A percentile compares a stretch with the other conserved stretches of the same genome.
Conservation (phyloP, 2,113 vertebrate species). For the Percopsis transmontana region DNA sequence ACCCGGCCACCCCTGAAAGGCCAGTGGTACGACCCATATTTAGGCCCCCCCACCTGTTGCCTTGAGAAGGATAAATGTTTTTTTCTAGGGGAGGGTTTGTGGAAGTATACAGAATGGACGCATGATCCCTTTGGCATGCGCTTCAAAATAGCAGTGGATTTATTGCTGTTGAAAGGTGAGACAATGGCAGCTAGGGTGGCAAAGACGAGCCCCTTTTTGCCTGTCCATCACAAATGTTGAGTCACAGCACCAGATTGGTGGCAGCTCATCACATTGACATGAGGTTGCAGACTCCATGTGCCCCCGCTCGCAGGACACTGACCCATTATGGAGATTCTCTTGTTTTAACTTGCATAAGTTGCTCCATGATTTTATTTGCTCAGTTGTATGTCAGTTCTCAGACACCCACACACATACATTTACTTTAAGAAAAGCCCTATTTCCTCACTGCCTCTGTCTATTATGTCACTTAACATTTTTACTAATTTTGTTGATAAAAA, state of each 20-base stretch:
- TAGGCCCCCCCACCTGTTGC: constrained; percentile 47
- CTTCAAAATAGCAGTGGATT: constrained; percentile 77
- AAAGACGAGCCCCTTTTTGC: constrained; percentile 41
- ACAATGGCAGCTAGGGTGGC: constrained; percentile 60
- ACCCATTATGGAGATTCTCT: background rate
- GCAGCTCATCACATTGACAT: background rate
- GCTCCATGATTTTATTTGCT: background rate
- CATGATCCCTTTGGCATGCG: constrained; percentile 75
- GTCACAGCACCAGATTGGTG: constrained; percentile 35
- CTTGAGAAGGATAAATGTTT: constrained; percentile 4
- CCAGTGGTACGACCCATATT: constrained; percentile 54
- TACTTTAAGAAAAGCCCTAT: too few relatives aligned
- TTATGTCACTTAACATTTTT: too few relatives aligned
- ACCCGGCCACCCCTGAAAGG: constrained; percentile 18
- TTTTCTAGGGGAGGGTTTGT: background rate
- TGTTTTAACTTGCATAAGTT: background rate
- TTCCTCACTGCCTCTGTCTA: too few relatives aligned
- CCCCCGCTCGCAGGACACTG: background rate
- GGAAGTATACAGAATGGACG: constrained; percentile 10
- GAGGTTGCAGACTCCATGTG: constrained; percentile 30
- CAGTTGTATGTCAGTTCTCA: background rate
- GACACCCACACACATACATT: background rate
- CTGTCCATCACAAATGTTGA: constrained; percentile 43
- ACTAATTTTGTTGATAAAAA: too few relatives aligned
- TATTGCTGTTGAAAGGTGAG: constrained; percentile 46